Conservation (phyloP, 2,888 invertebrate species). For the Nephrotoma guestfalica region DNA sequence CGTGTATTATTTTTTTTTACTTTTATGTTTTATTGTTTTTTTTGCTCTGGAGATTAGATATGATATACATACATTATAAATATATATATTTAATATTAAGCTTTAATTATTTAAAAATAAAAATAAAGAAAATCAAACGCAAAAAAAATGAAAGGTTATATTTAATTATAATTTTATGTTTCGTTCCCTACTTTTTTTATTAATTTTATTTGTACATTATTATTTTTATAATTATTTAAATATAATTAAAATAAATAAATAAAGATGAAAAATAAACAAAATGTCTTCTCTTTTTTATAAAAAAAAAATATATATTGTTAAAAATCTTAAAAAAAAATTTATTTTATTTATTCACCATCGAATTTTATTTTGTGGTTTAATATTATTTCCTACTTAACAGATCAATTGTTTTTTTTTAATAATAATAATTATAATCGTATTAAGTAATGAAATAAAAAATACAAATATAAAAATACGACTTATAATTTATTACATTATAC, state of each 20-base stretch:
- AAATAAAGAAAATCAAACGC: not conserved
- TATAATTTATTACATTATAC: not conserved
- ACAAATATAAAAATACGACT: not conserved
- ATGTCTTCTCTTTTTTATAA: not conserved
- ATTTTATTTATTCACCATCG: not conserved
- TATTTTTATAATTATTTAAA: not conserved
- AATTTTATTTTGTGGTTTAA: not conserved
- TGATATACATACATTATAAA: not conserved
- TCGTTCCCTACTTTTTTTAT: not conserved
- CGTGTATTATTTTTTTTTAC: not conserved
- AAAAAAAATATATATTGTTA: not conserved
- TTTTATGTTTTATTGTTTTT: not conserved
- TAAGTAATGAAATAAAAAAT: not conserved
- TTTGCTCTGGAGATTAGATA: not conserved
- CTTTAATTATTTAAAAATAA: not conserved
- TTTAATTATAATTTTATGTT: not conserved
- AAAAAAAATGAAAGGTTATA: not conserved
- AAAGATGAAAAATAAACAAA: not conserved
- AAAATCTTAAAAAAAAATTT: not conserved
- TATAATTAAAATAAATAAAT: not conserved
- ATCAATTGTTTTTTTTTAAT: not conserved
- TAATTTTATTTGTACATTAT: not conserved
- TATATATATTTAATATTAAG: not conserved
- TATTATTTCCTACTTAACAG: not conserved
- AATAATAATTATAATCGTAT: not conserved